A percentile compares a stretch with the other conserved stretches of the same genome.
phyloP scores from a whole-genome alignment of 2,797 vertebrate species.

The Sternarchorhynchus goeldii region DNA sequence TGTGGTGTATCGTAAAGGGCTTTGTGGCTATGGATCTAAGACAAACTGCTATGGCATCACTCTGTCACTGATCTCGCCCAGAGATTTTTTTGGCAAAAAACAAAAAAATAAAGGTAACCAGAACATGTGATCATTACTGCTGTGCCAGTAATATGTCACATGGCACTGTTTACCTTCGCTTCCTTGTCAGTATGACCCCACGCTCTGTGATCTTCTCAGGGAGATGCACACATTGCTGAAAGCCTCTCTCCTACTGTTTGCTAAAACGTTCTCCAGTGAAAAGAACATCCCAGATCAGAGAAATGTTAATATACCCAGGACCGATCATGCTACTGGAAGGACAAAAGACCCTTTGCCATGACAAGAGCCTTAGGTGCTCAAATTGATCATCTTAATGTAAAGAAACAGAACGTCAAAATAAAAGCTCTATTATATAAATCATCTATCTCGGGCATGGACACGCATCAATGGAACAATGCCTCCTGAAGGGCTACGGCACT shows the following conservation, averaged over 20 bases:
- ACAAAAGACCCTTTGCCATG: conserved; percentile 42
- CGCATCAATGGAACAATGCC: conserved; percentile 37
- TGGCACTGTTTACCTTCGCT: no score
- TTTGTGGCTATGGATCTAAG: conserved; percentile 25
- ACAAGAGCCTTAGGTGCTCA: conserved; percentile 36
- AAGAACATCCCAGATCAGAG: neutral
- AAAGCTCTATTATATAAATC: conserved; percentile 60
- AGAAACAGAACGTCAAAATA: conserved; percentile 53
- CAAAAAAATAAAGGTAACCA: neutral
- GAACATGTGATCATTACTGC: conserved; percentile 16
- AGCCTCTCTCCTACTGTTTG: neutral
- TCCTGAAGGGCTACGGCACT: conserved; percentile 20
- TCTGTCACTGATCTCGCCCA: conserved; percentile 23
- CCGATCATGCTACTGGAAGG: neutral
- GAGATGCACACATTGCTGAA: neutral
- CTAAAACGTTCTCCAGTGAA: neutral
- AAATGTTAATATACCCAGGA: conserved; percentile 3
- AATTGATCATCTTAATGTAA: conserved; percentile 57
- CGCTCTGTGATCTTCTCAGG: no score
- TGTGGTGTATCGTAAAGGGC: conserved; percentile 17
- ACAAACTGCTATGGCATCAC: conserved; percentile 23
- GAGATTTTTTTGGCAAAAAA: conserved; percentile 13
- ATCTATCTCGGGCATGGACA: conserved; percentile 38
- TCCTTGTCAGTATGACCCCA: no score
- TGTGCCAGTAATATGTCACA: no score